These are phyloP conservation scores for Sinocyclocheilus rhinocerous DNA, from an alignment of 2,113 vertebrate genomes.

Conservation along the genomic window DNA sequence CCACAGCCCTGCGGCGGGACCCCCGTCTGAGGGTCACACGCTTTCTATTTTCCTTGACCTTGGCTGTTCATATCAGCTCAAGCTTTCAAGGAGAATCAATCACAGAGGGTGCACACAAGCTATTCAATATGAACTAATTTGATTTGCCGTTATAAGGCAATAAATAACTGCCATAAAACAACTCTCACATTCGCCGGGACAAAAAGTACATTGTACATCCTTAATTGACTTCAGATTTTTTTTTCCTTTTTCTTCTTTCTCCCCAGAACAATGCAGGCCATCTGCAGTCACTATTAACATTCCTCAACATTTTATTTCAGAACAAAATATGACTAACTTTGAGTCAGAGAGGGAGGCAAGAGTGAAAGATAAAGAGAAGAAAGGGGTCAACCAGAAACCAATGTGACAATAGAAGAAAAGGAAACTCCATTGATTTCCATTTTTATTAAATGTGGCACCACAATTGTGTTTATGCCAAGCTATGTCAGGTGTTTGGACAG, in stretches of 20 bases:
- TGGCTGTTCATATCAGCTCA: conserved; percentile 60
- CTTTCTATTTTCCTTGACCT: conserved; percentile 70
- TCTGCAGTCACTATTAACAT: conserved; percentile 60
- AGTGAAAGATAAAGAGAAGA: conserved; percentile 5
- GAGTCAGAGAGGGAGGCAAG: conserved; percentile 20
- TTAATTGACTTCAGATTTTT: conserved; percentile 74
- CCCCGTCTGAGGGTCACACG: conserved; percentile 36
- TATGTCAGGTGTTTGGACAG: conserved; percentile 65
- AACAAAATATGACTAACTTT: conserved; percentile 59
- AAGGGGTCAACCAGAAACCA: neutral
- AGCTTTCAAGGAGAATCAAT: conserved; percentile 67
- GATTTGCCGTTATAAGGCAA: conserved; percentile 76
- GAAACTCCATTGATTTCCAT: conserved; percentile 38
- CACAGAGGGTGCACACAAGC: conserved; percentile 57
- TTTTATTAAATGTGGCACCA: conserved; percentile 51
- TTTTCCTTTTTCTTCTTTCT: neutral
- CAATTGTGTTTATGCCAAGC: conserved; percentile 41
- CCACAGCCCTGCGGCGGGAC: conserved; percentile 35
- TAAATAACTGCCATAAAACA: conserved; percentile 77
- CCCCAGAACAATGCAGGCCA: conserved; percentile 40
- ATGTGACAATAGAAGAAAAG: conserved; percentile 31
- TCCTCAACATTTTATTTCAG: conserved; percentile 68
- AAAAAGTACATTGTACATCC: conserved; percentile 68
- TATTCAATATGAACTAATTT: conserved; percentile 74
- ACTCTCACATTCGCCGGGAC: conserved; percentile 59